Evolutionary conservation across 1,140 invertebrate genomes (phyloP).

Genomic region (Chironomus striatipennis): DNA sequence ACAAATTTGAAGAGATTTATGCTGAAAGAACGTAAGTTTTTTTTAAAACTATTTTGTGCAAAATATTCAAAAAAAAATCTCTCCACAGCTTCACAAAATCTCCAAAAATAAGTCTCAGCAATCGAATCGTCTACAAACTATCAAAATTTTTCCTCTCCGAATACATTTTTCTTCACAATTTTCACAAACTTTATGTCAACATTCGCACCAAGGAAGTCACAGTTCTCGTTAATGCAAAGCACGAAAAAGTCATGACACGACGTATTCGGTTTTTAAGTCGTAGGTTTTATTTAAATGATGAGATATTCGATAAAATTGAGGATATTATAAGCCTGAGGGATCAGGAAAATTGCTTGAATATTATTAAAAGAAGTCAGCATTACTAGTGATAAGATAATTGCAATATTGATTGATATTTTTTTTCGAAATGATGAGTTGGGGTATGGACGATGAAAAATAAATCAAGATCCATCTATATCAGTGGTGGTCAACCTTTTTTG

Average conservation of each 20-base stretch:
- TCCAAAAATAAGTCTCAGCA: not conserved
- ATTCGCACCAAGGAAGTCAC: not conserved
- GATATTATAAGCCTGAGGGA: not conserved
- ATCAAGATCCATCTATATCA: too few relatives aligned
- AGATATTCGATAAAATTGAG: not conserved
- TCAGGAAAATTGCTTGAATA: conserved; percentile 5
- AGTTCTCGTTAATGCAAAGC: not conserved
- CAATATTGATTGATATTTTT: too few relatives aligned
- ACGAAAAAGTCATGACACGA: not conserved
- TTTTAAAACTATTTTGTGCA: not conserved
- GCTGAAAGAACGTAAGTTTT: not conserved
- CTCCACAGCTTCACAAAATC: not conserved
- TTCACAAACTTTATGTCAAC: not conserved
- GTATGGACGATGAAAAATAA: too few relatives aligned
- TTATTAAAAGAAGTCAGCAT: not conserved
- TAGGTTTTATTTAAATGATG: not conserved
- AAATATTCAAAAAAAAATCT: not conserved
- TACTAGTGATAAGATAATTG: too few relatives aligned
- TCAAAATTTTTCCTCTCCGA: not conserved
- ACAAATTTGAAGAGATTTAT: conserved; percentile 3
- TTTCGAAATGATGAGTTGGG: too few relatives aligned
- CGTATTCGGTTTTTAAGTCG: not conserved
- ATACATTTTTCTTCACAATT: not conserved
- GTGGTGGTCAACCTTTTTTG: too few relatives aligned
- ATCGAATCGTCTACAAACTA: not conserved